Evolutionary conservation across 30 jellyfish, hydroid and myxozoan species (phyloP), one percentile per base, ranked within the genome.

Genomic region (Turritopsis dohrnii): DNA sequence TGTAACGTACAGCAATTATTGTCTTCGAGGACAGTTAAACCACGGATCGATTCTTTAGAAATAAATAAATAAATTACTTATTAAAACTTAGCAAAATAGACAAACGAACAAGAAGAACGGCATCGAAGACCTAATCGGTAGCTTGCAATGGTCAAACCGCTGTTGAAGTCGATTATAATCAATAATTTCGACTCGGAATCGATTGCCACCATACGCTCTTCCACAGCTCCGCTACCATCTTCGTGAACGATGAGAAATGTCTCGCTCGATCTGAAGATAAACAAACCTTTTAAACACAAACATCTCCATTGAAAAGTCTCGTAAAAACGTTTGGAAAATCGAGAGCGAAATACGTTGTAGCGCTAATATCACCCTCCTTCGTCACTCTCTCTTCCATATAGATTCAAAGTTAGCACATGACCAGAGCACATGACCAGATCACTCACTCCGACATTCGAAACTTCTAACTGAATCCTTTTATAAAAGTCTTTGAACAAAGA

Each of bases 161-260:
- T 52, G 16, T 53, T 25, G 16, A 90, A 69, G 25, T 85, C 95
- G 53, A 90, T 90, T 52, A 85, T 89, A 72, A 83, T 22, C 85
- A 90, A 72, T 13, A 65, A 24, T 25, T 83, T 79, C 9, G 77
- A 80, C 24, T 85, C 95, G 0, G 29, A 28, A 76, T 90, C 97
- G 16, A 85, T 53, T 1, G 92, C 54, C 0, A 90, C 29, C 54
- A 90, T 82, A 52, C 83, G 88, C 54, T 90, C 97, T 21, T 80
- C 84, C 1, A 22, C 72, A 29, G 28, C 54, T 28, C 80, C 90
- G 16, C 80, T 66, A 7, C 13, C 75, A 41, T 86, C 89, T 17
- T 85, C 81, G 26, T 90, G 82, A 24, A 82, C 66, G 13, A 71
- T 82, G 72, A 90, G 85, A 54, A 81, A 90, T 1, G 95, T 90